phyloP scores from a whole-genome alignment of 2,888 invertebrate genomes.

The Theodoxus fluviatilis region DNA sequence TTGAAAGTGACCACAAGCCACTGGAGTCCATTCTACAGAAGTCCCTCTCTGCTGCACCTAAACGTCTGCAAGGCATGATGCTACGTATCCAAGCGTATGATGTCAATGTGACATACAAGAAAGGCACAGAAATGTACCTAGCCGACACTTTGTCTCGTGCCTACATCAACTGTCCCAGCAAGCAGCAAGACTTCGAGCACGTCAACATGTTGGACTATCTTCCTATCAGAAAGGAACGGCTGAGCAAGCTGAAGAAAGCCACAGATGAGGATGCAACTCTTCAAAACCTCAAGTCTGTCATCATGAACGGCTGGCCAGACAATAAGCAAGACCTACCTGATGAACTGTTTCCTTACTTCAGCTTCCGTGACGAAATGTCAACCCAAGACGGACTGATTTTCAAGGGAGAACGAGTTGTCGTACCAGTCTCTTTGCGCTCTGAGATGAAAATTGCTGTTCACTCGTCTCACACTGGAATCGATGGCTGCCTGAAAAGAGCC shows the following conservation, averaged over 20 bases:
- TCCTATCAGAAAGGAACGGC: slow-evolving; percentile 25
- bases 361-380: slow-evolving; percentile 33
- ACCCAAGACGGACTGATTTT: slow-evolving; percentile 33
- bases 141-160: slow-evolving; percentile 35
- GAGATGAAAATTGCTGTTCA: too few relatives aligned
- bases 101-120: slow-evolving; percentile 29
- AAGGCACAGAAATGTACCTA: slow-evolving; percentile 30
- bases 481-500: too few relatives aligned
- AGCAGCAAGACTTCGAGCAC: slow-evolving; percentile 16
- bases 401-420: too few relatives aligned
- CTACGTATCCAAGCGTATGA: slow-evolving; percentile 36
- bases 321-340: slow-evolving; percentile 20
- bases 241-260: slow-evolving; percentile 26
- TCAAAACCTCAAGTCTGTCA: slow-evolving; percentile 19
- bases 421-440: too few relatives aligned
- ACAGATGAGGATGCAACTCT: slow-evolving; percentile 30
- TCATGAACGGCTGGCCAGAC: slow-evolving; percentile 33
- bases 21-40: slow-evolving; percentile 35
- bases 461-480: too few relatives aligned
- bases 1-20: slow-evolving; percentile 39
- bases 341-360: slow-evolving; percentile 31
- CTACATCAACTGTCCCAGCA: neutral
- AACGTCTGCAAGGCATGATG: slow-evolving; percentile 39
- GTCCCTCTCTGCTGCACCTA: slow-evolving; percentile 31
- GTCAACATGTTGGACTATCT: slow-evolving; percentile 28